Evolutionary conservation across 2,888 invertebrate genomes (phyloP).

Genomic region (Coleophora flavipennella): DNA sequence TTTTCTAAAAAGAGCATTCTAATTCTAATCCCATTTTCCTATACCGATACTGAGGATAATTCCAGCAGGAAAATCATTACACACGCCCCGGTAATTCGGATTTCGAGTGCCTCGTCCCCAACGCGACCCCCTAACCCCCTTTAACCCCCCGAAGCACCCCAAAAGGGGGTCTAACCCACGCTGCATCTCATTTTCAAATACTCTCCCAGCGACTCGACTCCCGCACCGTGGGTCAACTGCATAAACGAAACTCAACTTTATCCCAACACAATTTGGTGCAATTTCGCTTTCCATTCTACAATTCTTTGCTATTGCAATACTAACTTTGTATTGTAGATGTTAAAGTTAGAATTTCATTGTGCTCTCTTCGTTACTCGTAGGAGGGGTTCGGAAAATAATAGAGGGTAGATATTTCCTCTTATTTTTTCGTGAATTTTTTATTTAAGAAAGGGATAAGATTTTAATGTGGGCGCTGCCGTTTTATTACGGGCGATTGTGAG

Average conservation of each 20-base stretch:
- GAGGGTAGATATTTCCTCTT: constrained; percentile 56
- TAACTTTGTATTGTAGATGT: constrained; percentile 45
- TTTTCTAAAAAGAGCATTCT: constrained; percentile 38
- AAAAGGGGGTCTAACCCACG: constrained; percentile 20
- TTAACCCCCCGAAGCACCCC: constrained; percentile 28
- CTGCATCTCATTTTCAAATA: constrained; percentile 72
- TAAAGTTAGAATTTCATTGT: constrained; percentile 61
- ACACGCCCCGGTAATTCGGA: constrained; percentile 70
- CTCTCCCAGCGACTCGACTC: constrained; percentile 49
- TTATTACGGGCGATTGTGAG: constrained; percentile 66
- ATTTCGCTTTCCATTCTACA: constrained; percentile 19
- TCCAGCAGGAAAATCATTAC: constrained; percentile 70
- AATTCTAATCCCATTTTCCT: constrained; percentile 23
- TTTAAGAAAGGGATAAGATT: constrained; percentile 74
- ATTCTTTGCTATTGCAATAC: constrained; percentile 41
- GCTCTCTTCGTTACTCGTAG: constrained; percentile 32
- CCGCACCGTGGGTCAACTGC: constrained; percentile 32
- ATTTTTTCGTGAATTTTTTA: constrained; percentile 73
- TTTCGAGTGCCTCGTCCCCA: constrained; percentile 50
- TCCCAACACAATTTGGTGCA: constrained; percentile 28
- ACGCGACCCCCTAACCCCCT: constrained; percentile 16
- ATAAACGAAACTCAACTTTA: constrained; percentile 44
- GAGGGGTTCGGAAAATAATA: constrained; percentile 55
- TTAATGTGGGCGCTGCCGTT: constrained; percentile 68
- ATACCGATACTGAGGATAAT: constrained; percentile 60